Base-by-base conservation (phyloP, 2,888 invertebrate genomes). In the Chaetogeoica ovagalla region DNA sequence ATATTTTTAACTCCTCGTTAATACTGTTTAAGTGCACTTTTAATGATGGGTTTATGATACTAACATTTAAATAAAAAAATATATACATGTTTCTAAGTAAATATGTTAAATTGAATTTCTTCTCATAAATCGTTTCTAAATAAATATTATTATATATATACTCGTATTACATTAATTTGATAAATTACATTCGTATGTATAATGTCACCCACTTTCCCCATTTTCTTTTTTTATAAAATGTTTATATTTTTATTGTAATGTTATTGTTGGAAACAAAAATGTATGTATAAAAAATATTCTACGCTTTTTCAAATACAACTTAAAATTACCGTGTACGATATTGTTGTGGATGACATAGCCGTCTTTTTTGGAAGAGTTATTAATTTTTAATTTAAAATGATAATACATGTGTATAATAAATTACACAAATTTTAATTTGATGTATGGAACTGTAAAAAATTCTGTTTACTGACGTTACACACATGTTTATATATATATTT, bases 141-240 rank as follows among this genome's bases (percentile, higher is more conserved):
- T 23, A 60, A 72, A 60, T 72, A 72, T 39, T 39, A 72, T 43
- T 72, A 72, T 72, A n/a, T 5, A 43, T 71, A 59, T 59, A 71
- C n/a, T n/a, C n/a, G n/a, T n/a, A n/a, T n/a, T n/a, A n/a, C n/a
- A n/a, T n/a, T n/a, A n/a, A n/a, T n/a, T n/a, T n/a, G n/a, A n/a
- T n/a, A n/a, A n/a, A n/a, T n/a, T n/a, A n/a, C n/a, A n/a, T n/a
- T n/a, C n/a, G n/a, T n/a, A n/a, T n/a, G n/a, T n/a, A n/a, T n/a
- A 6, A 39, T 39, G 4, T 39, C 8, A 39, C 39, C 6, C 39
- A 6, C 8, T 39, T 8, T 39, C 39, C 8, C 4, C 4, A 39
- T 39, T 39, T 39, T 39, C 39, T 6, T 13, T 70, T 13, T 70
- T 70, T 57, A n/a, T n/a, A n/a, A n/a, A n/a, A n/a, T n/a, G n/a